These are phyloP conservation scores for Parapristionchus giblindavisi DNA, from an alignment of 2,888 invertebrate species.

Conservation along the genomic window DNA sequence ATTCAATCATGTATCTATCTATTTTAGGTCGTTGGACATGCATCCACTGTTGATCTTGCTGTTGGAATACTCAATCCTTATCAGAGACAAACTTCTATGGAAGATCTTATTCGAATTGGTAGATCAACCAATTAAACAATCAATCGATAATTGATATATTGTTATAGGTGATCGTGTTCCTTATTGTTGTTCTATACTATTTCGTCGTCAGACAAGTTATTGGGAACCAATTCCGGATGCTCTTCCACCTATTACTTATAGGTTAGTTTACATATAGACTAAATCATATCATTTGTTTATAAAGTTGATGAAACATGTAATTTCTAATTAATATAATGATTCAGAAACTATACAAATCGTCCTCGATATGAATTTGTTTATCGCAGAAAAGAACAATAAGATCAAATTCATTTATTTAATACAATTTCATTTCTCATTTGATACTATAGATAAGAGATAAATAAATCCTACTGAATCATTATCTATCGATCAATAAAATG, in stretches of 20 bases:
- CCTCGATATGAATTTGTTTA: conserved; percentile 6
- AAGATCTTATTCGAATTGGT: conserved; percentile 20
- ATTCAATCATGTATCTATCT: not conserved
- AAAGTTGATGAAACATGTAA: not conserved
- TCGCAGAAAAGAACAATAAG: conserved; percentile 1
- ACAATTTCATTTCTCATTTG: not conserved
- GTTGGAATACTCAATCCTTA: conserved; percentile 46
- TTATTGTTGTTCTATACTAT: conserved; percentile 20
- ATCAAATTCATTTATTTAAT: not conserved
- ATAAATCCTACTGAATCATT: not conserved
- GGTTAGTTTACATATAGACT: not conserved
- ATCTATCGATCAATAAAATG: too few species aligned
- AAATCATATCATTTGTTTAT: not conserved
- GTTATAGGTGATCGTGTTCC: conserved; percentile 25
- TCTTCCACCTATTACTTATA: conserved; percentile 26
- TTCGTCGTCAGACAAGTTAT: not conserved
- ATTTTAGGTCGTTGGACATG: conserved; percentile 54
- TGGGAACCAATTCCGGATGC: conserved; percentile 22
- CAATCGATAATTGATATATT: not conserved
- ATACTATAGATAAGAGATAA: not conserved
- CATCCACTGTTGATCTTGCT: conserved; percentile 63
- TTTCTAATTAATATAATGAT: not conserved
- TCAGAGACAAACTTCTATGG: conserved; percentile 2
- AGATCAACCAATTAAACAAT: not conserved
- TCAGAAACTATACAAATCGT: conserved; percentile 20